Base-by-base conservation (phyloP, 2,797 vertebrate species). In the Allobates femoralis region DNA sequence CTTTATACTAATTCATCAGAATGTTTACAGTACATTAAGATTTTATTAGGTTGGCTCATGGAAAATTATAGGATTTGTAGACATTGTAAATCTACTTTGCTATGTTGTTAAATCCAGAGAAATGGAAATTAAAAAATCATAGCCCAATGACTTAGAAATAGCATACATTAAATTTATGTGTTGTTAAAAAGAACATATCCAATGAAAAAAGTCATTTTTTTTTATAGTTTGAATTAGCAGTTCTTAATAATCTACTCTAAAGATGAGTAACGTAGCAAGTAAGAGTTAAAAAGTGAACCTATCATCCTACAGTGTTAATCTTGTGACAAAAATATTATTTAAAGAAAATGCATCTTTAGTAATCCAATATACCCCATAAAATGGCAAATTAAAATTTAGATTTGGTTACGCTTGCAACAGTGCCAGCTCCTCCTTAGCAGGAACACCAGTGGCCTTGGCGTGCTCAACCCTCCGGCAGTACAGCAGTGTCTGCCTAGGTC, bases 1-100 rank as follows among this genome's bases (percentile, higher is more conserved):
- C 12, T 53, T 74, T 3, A 74, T 28, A 82, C 30, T 15, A 69
- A 69, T 71, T 53, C 34, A 82, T 41, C 66, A 30, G 15, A 83
- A 58, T 56, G 34, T 58, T 60, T 82, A 5, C 71, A 74, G 64
- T 69, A 71, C 28, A 67, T 51, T 69, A 81, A 71, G 26, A 81
- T 69, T 67, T 55, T 69, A 53, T 28, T 64, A 64, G n/a, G 19
- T 53, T 67, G 30, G 19, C 19, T 32, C 28, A 81, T 12, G 51
- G 8, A 56, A 77, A 5, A 21, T 34, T 23, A 21, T 34, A 69
- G 26, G 67, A 7, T 21, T 55, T 50, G 19, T 10, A 50, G 34
- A 74, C 71, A 81, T 53, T 32, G 51, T 32, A 53, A 67, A 69
- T 69, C 19, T 53, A 53, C 60, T 32, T 53, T 53, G 19, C 26